phyloP scores from a whole-genome alignment of 1,140 invertebrate species.

The Drosophila tristis region DNA sequence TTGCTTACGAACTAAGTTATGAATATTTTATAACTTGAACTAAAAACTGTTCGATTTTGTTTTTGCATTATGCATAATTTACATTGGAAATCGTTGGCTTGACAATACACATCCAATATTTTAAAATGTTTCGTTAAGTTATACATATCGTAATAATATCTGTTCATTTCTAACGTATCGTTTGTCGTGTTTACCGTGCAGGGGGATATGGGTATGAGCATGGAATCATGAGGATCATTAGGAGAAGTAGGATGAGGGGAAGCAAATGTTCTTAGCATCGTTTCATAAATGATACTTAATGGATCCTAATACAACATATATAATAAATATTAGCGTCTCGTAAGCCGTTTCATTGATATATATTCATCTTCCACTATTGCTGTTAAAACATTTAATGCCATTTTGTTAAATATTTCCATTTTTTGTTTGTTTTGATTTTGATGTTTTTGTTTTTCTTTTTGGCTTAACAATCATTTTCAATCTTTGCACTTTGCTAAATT shows the following conservation, averaged over 20 bases:
- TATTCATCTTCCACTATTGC: slow-evolving; percentile 24
- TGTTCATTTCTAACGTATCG: slow-evolving; percentile 66
- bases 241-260: slow-evolving; percentile 33
- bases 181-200: slow-evolving; percentile 40
- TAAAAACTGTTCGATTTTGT: slow-evolving; percentile 51
- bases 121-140: slow-evolving; percentile 58
- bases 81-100: slow-evolving; percentile 63
- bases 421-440: slow-evolving; percentile 19
- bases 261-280: slow-evolving; percentile 54
- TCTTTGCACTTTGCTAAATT: slow-evolving; percentile 44
- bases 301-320: slow-evolving; percentile 70
- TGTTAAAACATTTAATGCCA: slow-evolving; percentile 21
- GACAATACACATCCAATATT: slow-evolving; percentile 55
- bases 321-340: slow-evolving; percentile 71
- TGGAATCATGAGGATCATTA: slow-evolving; percentile 2
- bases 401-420: too few species aligned
- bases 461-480: slow-evolving; percentile 65
- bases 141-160: slow-evolving; percentile 63
- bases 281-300: slow-evolving; percentile 64
- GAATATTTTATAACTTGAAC: slow-evolving; percentile 53
- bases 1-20: slow-evolving; percentile 65
- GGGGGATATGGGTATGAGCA: neutral
- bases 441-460: slow-evolving; percentile 39
- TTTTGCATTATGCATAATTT: slow-evolving; percentile 62
- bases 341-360: slow-evolving; percentile 59